Base-by-base conservation (phyloP, 1,140 invertebrate genomes). In the Drosophila azteca region DNA sequence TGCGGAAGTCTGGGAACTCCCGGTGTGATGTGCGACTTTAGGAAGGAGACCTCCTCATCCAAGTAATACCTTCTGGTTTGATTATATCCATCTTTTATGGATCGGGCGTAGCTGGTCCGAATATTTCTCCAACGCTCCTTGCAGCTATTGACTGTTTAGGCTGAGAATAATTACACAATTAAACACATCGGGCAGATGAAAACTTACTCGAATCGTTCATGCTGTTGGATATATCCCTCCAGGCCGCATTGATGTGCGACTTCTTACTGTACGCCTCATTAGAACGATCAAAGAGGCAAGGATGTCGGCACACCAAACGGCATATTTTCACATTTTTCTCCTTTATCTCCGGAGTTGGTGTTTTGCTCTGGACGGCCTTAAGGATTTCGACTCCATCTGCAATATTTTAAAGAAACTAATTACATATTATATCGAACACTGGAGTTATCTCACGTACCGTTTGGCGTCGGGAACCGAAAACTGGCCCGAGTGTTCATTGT, bases 41-140 rank as follows among this genome's bases (percentile, higher is more conserved):
- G 58, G 43, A 91, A 91, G 51, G 78, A 44, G 0, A 91, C 46
- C 2, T 91, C 85, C 41, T 67, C 72, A 29, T 63, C 77, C 1
- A 91, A 59, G 52, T 91, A 91, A 46, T 91, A 91, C 0, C 79
- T 88, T 41, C 70, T 48, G 52, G 69, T 13, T 78, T 71, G 22
- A 85, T 39, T 39, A 39, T 5, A 39, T 13, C 35, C 35, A 39
- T 13, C 53, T 31, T 79, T 91, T 1, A 91, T 82, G 15, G 90
- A 91, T 11, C 90, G 79, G 3, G 80, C 85, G 29, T 75, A 89
- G 7, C 77, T 79, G 1, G 71, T 77, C 26, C 90, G 90, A 20
- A 91, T 91, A 43, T 91, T 91, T 6, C 85, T 67, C 63, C 90
- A 91, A 20, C 90, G 90, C 45, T 91, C 73, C 50, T 90, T 84